Evolutionary conservation across 2,888 invertebrate genomes (phyloP).

Genomic region (Micropterix aruncella): DNA sequence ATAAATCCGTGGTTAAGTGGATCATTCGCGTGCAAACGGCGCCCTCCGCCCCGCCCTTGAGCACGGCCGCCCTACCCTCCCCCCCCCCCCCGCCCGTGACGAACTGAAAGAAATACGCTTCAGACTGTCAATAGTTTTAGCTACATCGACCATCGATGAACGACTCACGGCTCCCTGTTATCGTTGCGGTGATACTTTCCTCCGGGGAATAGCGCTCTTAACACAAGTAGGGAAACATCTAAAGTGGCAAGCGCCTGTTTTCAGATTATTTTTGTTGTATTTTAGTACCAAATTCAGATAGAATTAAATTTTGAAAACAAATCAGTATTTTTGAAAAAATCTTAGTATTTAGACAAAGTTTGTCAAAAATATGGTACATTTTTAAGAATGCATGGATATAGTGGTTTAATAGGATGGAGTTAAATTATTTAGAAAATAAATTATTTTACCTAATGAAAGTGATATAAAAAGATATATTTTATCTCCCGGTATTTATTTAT

Average conservation of each 20-base stretch:
- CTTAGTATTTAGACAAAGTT: too few relatives aligned
- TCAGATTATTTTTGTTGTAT: too few relatives aligned
- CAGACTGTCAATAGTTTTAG: not conserved
- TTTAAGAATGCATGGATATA: too few relatives aligned
- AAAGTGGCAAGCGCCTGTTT: too few relatives aligned
- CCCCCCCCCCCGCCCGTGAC: slow-evolving; percentile 3
- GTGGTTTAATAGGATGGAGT: too few relatives aligned
- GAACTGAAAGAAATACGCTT: not conserved
- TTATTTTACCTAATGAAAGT: too few relatives aligned
- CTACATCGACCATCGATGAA: not conserved
- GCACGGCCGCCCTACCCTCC: slow-evolving; percentile 9
- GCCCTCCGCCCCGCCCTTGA: slow-evolving; percentile 19
- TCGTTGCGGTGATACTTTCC: not conserved
- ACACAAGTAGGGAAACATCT: too few relatives aligned
- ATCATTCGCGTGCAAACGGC: slow-evolving; percentile 44
- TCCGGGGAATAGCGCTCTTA: not conserved
- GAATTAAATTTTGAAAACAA: too few relatives aligned
- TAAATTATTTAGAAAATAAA: too few relatives aligned
- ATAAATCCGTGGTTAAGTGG: slow-evolving; percentile 36
- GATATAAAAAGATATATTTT: not conserved
- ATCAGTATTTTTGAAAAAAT: too few relatives aligned
- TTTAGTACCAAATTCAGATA: too few relatives aligned
- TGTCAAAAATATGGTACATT: too few relatives aligned
- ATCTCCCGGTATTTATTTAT: not conserved
- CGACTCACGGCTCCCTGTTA: not conserved